Evolutionary conservation across 2,888 invertebrate genomes (phyloP).

Genomic region (Acleris sparsana): DNA sequence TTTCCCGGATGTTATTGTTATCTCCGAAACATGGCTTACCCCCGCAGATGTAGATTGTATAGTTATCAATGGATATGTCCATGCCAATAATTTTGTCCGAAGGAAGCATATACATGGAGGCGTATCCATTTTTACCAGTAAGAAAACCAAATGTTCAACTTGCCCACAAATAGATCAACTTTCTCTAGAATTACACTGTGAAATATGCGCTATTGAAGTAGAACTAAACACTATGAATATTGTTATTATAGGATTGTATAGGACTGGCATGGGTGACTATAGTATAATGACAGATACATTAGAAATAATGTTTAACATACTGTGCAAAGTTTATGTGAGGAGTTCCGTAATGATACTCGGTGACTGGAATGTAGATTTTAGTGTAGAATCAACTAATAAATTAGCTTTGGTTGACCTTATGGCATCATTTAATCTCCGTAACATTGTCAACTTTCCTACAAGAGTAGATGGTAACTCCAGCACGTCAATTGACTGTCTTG

Average conservation of each 20-base stretch:
- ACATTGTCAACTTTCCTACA: slow-evolving; percentile 3
- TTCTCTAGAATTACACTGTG: slow-evolving; percentile 5
- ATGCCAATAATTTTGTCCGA: slow-evolving; percentile 5
- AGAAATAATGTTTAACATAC: not conserved
- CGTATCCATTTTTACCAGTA: slow-evolving; percentile 5
- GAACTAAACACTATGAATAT: not conserved
- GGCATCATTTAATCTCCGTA: not conserved
- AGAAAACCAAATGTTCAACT: not conserved
- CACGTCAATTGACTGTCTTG: slow-evolving; percentile 6
- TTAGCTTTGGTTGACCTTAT: not conserved
- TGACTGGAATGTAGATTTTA: slow-evolving; percentile 6
- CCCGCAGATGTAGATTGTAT: not conserved
- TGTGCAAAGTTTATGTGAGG: not conserved
- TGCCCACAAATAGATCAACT: slow-evolving; percentile 3
- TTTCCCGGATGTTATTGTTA: slow-evolving; percentile 8
- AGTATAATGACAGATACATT: not conserved
- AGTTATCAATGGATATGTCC: not conserved
- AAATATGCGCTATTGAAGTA: not conserved
- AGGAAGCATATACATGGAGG: slow-evolving; percentile 8
- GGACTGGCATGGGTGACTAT: slow-evolving; percentile 9
- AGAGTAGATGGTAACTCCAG: slow-evolving; percentile 2
- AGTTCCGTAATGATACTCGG: not conserved
- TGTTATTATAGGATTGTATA: slow-evolving; percentile 4
- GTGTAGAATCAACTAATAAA: not conserved
- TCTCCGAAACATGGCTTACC: slow-evolving; percentile 10